These are phyloP conservation scores for Micropoecilia bifurca DNA, from an alignment of 2,797 vertebrate species.

Conservation along the genomic window DNA sequence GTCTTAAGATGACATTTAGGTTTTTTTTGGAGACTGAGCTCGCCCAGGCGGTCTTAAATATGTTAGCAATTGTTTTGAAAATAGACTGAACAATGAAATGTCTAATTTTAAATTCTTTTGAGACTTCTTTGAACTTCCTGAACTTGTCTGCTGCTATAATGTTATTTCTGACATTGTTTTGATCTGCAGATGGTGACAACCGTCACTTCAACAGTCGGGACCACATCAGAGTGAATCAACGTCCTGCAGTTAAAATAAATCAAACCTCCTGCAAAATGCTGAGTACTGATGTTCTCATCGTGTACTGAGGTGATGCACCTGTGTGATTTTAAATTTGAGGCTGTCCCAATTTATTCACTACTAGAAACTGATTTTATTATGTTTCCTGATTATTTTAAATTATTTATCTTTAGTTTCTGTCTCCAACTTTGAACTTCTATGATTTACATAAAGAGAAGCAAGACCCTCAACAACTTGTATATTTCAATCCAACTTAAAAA, in stretches of 20 bases:
- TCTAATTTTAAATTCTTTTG: not conserved
- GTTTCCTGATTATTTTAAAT: not conserved
- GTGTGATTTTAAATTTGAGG: not conserved
- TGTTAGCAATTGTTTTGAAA: no score
- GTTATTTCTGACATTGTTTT: not conserved
- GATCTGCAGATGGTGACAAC: not conserved
- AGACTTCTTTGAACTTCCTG: not conserved
- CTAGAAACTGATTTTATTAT: not conserved
- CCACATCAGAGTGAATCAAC: not conserved
- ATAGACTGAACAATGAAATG: not conserved
- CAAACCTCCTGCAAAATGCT: not conserved
- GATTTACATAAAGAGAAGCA: not conserved
- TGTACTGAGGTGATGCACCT: not conserved
- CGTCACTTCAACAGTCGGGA: not conserved
- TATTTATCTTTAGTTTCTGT: not conserved
- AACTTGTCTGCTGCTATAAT: not conserved
- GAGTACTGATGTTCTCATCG: not conserved
- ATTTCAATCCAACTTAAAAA: not conserved
- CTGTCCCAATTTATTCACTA: not conserved
- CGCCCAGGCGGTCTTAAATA: no score
- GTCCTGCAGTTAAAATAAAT: not conserved
- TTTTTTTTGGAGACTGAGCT: no score
- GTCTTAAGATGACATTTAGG: no score
- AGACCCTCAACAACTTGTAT: not conserved
- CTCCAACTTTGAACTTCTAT: not conserved